Base-by-base conservation (phyloP, 2,888 invertebrate species). In the Ptycholaimellus sp. region DNA sequence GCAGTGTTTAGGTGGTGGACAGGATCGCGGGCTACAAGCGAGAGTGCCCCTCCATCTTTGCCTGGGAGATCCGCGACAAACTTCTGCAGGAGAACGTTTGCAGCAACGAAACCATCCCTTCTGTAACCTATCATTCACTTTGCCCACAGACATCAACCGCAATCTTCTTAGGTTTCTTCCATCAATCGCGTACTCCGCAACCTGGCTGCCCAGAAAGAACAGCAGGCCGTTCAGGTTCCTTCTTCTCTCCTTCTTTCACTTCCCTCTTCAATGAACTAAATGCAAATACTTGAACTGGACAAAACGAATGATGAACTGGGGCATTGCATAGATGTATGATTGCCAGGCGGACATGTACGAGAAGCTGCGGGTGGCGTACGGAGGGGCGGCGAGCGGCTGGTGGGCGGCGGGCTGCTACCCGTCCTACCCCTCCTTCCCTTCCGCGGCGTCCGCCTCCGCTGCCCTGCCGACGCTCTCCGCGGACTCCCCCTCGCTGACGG, bases 21-120 rank as follows among this genome's bases (percentile, higher is more conserved):
- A 83, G 82, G 65, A 85, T 90, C 46, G 80, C 85, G 29, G 73
- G 76, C 53, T 90, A 83, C 69, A 90, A 90, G 63, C 67, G 83
- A 28, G 87, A 90, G 61, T 85, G 85, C 59, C 87, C 87, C 16
- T 85, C 83, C 44, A 90, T 90, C 64, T 90, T 90, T 66, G 87
- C 87, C 20, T 90, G 87, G 87, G 87, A 90, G 68, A 90, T 90
- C 58, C 67, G 87, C 38, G 87, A 90, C 59, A 72, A 85, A 54
- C 70, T 90, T 53, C 70, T 87, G 22, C 76, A 78, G 47, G 87
- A 90, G 57, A 80, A 76, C 33, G 78, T 85, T 46, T 90, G 87
- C 65, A 78, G 78, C 46, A 80, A 79, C 54, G 87, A 90, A 64
- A 87, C 85, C 63, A 85, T 87, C 53, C 87, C 87, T 42, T 83